Base-by-base conservation (phyloP, 2,888 invertebrate genomes). In the Gymnosoma rotundatum region DNA sequence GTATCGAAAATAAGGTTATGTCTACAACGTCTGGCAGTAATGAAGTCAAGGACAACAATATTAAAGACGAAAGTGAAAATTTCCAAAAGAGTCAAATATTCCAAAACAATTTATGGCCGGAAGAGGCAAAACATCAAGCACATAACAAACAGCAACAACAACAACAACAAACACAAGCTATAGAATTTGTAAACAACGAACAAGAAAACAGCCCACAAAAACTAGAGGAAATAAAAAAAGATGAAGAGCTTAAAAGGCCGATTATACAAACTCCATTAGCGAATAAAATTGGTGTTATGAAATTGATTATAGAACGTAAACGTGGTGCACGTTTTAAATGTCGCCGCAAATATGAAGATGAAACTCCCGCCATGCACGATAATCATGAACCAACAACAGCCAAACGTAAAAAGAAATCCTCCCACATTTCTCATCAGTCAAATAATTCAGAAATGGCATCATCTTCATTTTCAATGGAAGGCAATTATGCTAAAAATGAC, bases 271-370 rank as follows among this genome's bases (percentile, higher is more conserved):
- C 76, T 61, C 64, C 78, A 63, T 54, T 74, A 42, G 58, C 56
- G 38, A 67, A n/a, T 18, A 75, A 66, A 32, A 12, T 21, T 32
- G 80, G 81, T 36, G 36, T 80, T 9, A 84, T 84, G 83, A 84
- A 84, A 64, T 74, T 84, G 64, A 84, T 84, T 52, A 63, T 84
- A 78, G 78, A 84, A 78, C 83, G 83, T 32, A 78, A 81, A 48
- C 73, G 83, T 20, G 80, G 80, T n/a, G 52, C 67, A 67, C 76
- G 76, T 58, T 84, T 84, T 38, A 73, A 56, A 56, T 81, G 80
- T 52, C 79, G 67, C 8, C 83, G 67, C 54, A 80, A 76, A 74
- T 58, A 73, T 25, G 80, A 74, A 16, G 61, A 83, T 16, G 50
- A 80, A 20, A 60, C 32, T n/a, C 42, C 16, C 1, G 18, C 38